phyloP scores from a whole-genome alignment of 2,113 vertebrate genomes.

The Oceanodroma tethys region DNA sequence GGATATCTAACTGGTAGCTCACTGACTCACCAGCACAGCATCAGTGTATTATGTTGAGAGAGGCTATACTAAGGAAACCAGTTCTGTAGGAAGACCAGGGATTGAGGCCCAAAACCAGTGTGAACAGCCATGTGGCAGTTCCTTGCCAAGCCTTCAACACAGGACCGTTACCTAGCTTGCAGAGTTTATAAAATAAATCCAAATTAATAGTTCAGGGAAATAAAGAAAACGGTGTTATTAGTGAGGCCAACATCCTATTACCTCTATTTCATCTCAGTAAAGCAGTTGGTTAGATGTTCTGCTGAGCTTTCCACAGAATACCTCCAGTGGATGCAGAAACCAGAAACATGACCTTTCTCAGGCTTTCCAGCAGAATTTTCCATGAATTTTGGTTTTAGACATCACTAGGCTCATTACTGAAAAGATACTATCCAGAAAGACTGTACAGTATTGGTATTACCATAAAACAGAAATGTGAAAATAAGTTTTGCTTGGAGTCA shows the following conservation, averaged over 20 bases:
- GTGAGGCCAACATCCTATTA: not conserved
- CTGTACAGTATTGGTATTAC: not conserved
- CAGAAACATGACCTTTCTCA: constrained; percentile 6
- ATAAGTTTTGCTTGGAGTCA: constrained; percentile 12
- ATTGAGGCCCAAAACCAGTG: not conserved
- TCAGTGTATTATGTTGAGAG: not conserved
- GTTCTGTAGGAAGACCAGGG: not conserved
- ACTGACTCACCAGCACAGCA: not conserved
- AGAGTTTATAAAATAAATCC: not conserved
- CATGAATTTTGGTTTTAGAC: not conserved
- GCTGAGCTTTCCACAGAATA: not conserved
- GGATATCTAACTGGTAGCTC: not conserved
- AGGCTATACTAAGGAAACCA: not conserved
- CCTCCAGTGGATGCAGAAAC: not conserved
- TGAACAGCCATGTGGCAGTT: not conserved
- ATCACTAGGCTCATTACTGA: not conserved
- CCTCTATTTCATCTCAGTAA: not conserved
- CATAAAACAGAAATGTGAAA: not conserved
- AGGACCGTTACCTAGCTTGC: not conserved
- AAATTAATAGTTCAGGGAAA: not conserved
- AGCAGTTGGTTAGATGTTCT: not conserved
- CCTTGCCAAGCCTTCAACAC: not conserved
- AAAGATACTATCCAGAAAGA: not conserved
- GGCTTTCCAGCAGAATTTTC: constrained; percentile 10
- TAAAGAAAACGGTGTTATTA: not conserved